Evolutionary conservation across 2,888 invertebrate species (phyloP).

Genomic region (Epinotia ramella): DNA sequence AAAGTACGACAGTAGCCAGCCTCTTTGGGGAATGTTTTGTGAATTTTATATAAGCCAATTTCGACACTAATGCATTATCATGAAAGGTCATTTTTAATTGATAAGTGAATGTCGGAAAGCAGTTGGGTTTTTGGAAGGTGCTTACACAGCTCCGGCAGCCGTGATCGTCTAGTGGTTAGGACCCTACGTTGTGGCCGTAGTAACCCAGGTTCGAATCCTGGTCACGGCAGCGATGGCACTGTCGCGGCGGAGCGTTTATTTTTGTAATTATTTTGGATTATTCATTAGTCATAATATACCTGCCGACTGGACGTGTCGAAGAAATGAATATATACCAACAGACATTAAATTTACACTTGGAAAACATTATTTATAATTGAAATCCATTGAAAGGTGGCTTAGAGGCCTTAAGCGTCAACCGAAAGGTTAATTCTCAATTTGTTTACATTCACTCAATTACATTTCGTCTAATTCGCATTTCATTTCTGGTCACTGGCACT

Average conservation of each 20-base stretch:
- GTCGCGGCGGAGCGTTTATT: conserved; percentile 24
- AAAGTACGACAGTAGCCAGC: too few relatives aligned
- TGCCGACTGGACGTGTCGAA: too few relatives aligned
- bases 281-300: background rate
- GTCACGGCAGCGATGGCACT: conserved; percentile 45
- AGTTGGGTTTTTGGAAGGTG: conserved; percentile 44
- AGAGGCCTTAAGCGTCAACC: background rate
- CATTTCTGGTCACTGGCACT: background rate
- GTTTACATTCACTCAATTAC: background rate
- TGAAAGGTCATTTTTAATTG: background rate
- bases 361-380: background rate
- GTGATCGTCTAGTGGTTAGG: conserved; percentile 91
- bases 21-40: background rate
- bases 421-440: background rate
- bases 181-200: conserved; percentile 89
- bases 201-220: conserved; percentile 87
- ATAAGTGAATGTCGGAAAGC: background rate
- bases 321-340: too few relatives aligned
- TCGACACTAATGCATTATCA: background rate
- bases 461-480: background rate
- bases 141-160: conserved; percentile 76
- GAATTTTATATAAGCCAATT: background rate
- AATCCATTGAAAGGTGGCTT: background rate
- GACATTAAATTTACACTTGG: too few relatives aligned
- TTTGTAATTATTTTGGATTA: background rate